Conservation (phyloP, 1,140 invertebrate genomes). For the Zaprionus inermis region DNA sequence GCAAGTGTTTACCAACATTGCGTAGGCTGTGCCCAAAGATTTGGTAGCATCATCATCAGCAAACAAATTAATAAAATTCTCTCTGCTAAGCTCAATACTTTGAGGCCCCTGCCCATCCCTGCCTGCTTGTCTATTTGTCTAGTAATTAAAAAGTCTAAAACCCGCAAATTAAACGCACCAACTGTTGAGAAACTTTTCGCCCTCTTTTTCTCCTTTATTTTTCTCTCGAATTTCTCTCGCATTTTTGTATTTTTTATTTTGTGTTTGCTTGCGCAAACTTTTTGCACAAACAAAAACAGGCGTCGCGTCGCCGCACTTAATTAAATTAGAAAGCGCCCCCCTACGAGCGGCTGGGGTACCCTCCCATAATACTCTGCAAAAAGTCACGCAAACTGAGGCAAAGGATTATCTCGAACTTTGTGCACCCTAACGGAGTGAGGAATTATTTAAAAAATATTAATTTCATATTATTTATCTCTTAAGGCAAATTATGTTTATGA, state of each 20-base stretch:
- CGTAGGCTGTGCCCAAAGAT: slow-evolving; percentile 42
- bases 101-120: background rate
- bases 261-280: slow-evolving; percentile 31
- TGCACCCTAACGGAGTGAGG: background rate
- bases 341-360: slow-evolving; percentile 48
- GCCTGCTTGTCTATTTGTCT: slow-evolving; percentile 67
- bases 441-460: background rate
- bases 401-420: background rate
- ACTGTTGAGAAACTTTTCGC: slow-evolving; percentile 62
- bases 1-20: background rate
- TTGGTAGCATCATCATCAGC: slow-evolving; percentile 44
- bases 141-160: slow-evolving; percentile 82
- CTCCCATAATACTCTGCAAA: slow-evolving; percentile 41
- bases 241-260: slow-evolving; percentile 2
- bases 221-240: slow-evolving; percentile 37
- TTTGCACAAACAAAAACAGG: slow-evolving; percentile 65
- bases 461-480: background rate
- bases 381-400: slow-evolving; percentile 54
- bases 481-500: background rate
- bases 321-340: slow-evolving; percentile 71
- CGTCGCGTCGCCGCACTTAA: slow-evolving; percentile 77
- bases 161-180: slow-evolving; percentile 78
- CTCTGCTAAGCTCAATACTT: slow-evolving; percentile 34
- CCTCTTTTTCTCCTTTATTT: slow-evolving; percentile 34
- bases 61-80: slow-evolving; percentile 67